These are phyloP conservation scores for Drosophila mimica DNA, from an alignment of 2,888 invertebrate species.

Conservation along the genomic window DNA sequence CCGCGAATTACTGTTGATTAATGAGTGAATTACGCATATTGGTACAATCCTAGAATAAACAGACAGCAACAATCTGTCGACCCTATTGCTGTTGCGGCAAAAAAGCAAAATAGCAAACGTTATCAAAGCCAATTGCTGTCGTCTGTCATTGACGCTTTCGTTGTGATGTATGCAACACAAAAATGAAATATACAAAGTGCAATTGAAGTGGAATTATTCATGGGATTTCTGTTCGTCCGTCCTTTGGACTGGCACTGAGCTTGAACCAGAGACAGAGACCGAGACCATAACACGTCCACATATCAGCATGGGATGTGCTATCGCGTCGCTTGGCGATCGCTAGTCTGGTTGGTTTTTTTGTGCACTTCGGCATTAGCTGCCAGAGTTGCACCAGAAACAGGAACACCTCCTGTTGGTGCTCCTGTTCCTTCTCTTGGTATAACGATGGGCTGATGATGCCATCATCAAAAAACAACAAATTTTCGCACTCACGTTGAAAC, in stretches of 20 bases:
- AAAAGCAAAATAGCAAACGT: constrained; percentile 48
- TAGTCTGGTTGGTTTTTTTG: constrained; percentile 52
- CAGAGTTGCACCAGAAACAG: constrained; percentile 37
- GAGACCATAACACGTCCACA: constrained; percentile 22
- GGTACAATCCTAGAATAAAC: constrained; percentile 8
- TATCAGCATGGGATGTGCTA: constrained; percentile 12
- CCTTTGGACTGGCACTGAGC: constrained; percentile 18
- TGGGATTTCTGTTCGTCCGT: constrained; percentile 62
- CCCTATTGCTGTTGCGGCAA: constrained; percentile 4
- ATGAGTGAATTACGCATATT: constrained; percentile 32
- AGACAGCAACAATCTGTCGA: background rate
- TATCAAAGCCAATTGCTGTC: constrained; percentile 74
- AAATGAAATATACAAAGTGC: constrained; percentile 78
- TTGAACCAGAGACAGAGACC: constrained; percentile 11
- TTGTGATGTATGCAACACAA: constrained; percentile 70
- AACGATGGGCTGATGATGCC: constrained; percentile 48
- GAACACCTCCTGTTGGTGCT: constrained; percentile 42
- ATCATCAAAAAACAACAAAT: constrained; percentile 53
- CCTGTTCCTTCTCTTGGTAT: constrained; percentile 20
- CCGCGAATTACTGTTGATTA: constrained; percentile 41
- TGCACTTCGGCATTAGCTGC: constrained; percentile 37
- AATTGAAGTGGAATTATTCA: constrained; percentile 82
- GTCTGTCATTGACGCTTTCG: constrained; percentile 65
- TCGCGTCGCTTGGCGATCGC: constrained; percentile 40
- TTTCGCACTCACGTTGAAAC: constrained; percentile 62